A percentile compares a stretch with the other conserved stretches of the same genome.
Evolutionary conservation across 2,797 vertebrate species (phyloP).

Genomic region (Bradypodion ventrale): DNA sequence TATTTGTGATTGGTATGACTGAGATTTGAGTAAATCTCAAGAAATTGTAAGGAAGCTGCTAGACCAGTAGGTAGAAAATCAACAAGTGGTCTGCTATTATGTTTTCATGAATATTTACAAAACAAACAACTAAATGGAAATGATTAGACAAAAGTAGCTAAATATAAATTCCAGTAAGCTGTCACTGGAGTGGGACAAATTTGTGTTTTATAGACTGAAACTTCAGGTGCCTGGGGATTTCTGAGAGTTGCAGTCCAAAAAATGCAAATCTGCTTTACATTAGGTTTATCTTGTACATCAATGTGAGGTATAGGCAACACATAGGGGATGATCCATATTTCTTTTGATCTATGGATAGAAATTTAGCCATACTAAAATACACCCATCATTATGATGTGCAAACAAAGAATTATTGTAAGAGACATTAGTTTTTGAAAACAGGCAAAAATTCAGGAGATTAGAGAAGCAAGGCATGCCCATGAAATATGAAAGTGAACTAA

Average conservation of each 20-base stretch:
- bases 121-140: neutral
- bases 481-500: neutral
- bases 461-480: neutral
- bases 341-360: neutral
- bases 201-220: too few relatives aligned
- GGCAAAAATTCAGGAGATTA: neutral
- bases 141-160: neutral
- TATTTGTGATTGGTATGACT: neutral
- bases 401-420: neutral
- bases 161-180: neutral
- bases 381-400: neutral
- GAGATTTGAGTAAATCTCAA: neutral
- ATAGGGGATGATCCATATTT: neutral
- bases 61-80: neutral
- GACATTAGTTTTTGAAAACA: neutral
- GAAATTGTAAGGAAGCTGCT: too few relatives aligned
- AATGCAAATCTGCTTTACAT: neutral
- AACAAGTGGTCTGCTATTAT: neutral
- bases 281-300: neutral
- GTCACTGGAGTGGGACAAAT: too few relatives aligned
- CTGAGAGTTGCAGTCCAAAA: too few relatives aligned
- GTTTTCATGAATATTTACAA: neutral
- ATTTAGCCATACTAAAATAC: neutral
- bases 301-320: neutral
- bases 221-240: too few relatives aligned